A percentile compares a stretch with the other conserved stretches of the same genome.
Evolutionary conservation across 2,113 vertebrate genomes (phyloP).

Genomic region (human): DNA sequence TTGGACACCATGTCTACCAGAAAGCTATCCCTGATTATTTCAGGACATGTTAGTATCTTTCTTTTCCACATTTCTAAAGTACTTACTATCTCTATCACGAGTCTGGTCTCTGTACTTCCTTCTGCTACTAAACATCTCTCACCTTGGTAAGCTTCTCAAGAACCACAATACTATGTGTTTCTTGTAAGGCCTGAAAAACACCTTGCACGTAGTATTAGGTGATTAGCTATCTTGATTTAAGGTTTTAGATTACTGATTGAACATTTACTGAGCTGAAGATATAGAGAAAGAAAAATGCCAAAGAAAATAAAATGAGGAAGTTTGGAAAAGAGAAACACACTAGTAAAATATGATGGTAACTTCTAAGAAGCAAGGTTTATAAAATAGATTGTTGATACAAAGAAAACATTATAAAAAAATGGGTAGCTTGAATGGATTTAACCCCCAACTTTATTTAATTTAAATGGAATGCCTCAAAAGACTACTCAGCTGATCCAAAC

Average conservation of each 20-base stretch:
- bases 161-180: not conserved
- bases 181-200: conserved; percentile 7
- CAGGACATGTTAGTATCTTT: not conserved
- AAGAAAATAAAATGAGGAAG: conserved; percentile 23
- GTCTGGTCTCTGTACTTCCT: not conserved
- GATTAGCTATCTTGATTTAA: conserved; percentile 35
- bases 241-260: conserved; percentile 42
- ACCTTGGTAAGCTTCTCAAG: not conserved
- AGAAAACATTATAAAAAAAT: not conserved
- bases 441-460: not conserved
- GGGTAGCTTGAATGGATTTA: not conserved
- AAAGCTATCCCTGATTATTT: not conserved
- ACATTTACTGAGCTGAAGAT: conserved; percentile 35
- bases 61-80: not conserved
- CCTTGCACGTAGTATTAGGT: not conserved
- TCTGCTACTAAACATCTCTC: not conserved
- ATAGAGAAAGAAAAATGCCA: conserved; percentile 17
- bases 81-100: not conserved
- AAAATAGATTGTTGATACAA: conserved; percentile 31
- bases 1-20: not conserved
- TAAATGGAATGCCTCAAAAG: conserved; percentile 28
- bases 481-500: not conserved
- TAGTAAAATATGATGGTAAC: not conserved
- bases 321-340: not conserved
- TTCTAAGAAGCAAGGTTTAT: not conserved